Evolutionary conservation across 2,113 vertebrate species (phyloP).

Genomic region (Elephas maximus): DNA sequence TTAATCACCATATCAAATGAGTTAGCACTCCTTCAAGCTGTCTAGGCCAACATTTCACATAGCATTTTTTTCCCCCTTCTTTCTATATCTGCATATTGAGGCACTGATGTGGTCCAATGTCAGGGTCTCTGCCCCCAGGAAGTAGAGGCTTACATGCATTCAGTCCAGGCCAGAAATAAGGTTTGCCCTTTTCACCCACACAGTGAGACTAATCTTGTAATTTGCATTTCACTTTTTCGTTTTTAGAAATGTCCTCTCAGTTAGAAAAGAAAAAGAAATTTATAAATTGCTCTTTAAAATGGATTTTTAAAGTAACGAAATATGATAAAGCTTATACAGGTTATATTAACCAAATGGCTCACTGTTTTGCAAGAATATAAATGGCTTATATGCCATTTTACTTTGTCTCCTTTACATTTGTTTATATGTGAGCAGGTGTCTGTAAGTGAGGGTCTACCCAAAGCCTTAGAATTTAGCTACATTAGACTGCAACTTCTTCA

Average conservation of each 20-base stretch:
- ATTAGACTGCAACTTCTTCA: neutral
- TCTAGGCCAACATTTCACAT: neutral
- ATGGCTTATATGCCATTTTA: neutral
- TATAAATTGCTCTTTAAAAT: neutral
- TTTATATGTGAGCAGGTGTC: neutral
- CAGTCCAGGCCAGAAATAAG: neutral
- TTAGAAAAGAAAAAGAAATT: conserved; percentile 20
- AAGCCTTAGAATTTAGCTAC: neutral
- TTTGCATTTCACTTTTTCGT: neutral
- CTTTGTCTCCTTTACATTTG: neutral
- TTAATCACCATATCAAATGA: neutral
- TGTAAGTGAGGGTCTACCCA: neutral
- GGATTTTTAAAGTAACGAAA: conserved; percentile 3
- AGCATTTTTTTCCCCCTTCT: neutral
- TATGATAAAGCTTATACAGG: neutral
- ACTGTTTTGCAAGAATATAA: neutral
- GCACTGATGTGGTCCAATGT: neutral
- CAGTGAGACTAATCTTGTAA: neutral
- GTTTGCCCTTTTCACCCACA: neutral
- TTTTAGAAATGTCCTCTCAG: neutral
- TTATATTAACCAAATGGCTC: neutral
- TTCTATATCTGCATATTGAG: neutral
- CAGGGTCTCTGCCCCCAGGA: neutral
- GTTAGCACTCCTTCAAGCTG: neutral
- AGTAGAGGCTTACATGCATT: neutral